Evolutionary conservation across 2,797 vertebrate genomes (phyloP).

Genomic region (Vireo griseus): DNA sequence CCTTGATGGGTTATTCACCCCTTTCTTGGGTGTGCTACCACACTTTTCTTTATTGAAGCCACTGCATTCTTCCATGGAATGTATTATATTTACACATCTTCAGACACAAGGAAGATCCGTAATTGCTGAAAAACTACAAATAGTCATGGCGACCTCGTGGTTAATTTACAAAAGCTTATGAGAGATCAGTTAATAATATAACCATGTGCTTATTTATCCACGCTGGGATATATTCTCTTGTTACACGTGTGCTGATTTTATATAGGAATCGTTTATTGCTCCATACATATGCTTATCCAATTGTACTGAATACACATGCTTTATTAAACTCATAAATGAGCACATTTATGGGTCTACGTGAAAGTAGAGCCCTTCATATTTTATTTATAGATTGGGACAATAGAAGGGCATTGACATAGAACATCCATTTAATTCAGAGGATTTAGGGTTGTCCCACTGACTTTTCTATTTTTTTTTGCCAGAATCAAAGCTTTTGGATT

Average conservation of each 20-base stretch:
- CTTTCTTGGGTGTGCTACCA: not conserved
- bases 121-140: not conserved
- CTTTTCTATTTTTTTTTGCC: constrained; percentile 25
- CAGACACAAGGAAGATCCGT: not conserved
- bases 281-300: constrained; percentile 34
- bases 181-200: constrained; percentile 21
- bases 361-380: constrained; percentile 48
- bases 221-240: not conserved
- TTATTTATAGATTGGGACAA: constrained; percentile 62
- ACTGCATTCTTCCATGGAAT: not conserved
- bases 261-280: constrained; percentile 14
- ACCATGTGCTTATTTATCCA: not conserved
- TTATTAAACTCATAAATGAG: constrained; percentile 56
- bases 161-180: constrained; percentile 11
- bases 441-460: constrained; percentile 41
- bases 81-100: not conserved
- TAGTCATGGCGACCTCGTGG: not conserved
- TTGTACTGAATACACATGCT: constrained; percentile 17
- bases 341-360: constrained; percentile 2
- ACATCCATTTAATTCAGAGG: constrained; percentile 47
- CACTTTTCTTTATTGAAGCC: not conserved
- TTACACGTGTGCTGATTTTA: not conserved
- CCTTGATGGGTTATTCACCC: not conserved
- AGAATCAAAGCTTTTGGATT: constrained; percentile 52
- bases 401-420: constrained; percentile 14